These are phyloP conservation scores for Microctonus aethiopoides DNA, from an alignment of 2,888 invertebrate species.

Conservation along the genomic window DNA sequence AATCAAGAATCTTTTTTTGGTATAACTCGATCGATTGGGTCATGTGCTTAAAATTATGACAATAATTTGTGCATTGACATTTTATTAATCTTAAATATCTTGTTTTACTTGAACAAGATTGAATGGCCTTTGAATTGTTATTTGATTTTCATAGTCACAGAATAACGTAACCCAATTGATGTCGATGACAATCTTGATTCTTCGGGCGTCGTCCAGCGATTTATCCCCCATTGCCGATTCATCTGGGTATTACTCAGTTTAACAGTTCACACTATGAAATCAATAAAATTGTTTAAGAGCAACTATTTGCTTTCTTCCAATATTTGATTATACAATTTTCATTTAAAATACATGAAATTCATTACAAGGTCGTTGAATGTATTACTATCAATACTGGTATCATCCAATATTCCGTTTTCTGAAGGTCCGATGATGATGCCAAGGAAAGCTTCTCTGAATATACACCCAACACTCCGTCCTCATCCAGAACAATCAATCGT, in stretches of 20 bases:
- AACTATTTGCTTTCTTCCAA: no score
- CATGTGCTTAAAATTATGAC: conserved; percentile 1
- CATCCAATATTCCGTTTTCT: no score
- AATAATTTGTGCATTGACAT: background rate
- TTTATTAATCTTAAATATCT: background rate
- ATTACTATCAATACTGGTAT: no score
- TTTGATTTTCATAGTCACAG: background rate
- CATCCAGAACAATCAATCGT: conserved; percentile 55
- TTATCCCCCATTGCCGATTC: conserved; percentile 28
- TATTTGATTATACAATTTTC: no score
- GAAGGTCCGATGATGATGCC: background rate
- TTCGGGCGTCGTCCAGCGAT: conserved; percentile 22
- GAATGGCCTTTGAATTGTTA: conserved; percentile 24
- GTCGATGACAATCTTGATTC: conserved; percentile 4
- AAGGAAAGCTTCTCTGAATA: conserved; percentile 8
- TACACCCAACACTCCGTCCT: conserved; percentile 39
- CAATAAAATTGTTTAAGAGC: no score
- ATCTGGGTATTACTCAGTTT: conserved; percentile 30
- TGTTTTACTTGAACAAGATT: background rate
- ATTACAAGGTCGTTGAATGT: no score
- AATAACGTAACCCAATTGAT: conserved; percentile 22
- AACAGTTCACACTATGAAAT: conserved; percentile 1
- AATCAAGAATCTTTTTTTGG: background rate
- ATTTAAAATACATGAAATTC: no score
- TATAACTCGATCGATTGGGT: background rate